Base-by-base conservation (phyloP, 2,888 invertebrate species). In the Protonemura montana region DNA sequence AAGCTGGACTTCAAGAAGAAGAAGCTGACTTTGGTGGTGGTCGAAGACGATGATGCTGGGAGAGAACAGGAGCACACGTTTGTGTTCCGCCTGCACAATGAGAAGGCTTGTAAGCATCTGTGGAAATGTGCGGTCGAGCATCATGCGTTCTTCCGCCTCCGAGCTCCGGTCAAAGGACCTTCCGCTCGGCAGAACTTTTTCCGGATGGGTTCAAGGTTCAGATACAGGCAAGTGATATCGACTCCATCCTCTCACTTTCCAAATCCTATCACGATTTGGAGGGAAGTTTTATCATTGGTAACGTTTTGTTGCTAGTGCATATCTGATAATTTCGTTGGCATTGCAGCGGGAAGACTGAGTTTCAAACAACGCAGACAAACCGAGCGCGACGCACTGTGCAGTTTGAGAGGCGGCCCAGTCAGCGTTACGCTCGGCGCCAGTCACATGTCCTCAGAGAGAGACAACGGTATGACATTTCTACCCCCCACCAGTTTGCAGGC, bases 61-160 rank as follows among this genome's bases (percentile, higher is more conserved):
- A 94, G 96, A 85, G 98, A 99, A 91, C 98, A 99, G 90, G 98
- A 99, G 91, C 99, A 99, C 92, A 99, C 99, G 0, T 99, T 99
- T 91, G 98, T 99, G 3, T 99, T 99, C 92, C 94, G 95, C 87
- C 92, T 99, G 89, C 96, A 97, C 89, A 99, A 98, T 91, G 98
- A 99, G 91, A 99, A 99, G 91, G 99, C 99, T 0, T 98, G 99
- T 91, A 99, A 99, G 91, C 99, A 99, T 92, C 93, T 99, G 88
- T 99, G 99, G 99, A 99, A 99, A 92, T 99, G 99, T 93, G 99
- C 99, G 30, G 97, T 99, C 0, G 99, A 99, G 92, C 98, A 99
- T 92, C 99, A 99, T 93, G 97, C 99, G 0, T 99, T 99, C 93
- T 99, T 99, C 94, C 95, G 99, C 88, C 93, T 99, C 86, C 95